Percentiles rank a stretch among this genome's conserved stretches.
Conservation (phyloP, 2,113 vertebrate genomes). For the Neoarius graeffei region DNA sequence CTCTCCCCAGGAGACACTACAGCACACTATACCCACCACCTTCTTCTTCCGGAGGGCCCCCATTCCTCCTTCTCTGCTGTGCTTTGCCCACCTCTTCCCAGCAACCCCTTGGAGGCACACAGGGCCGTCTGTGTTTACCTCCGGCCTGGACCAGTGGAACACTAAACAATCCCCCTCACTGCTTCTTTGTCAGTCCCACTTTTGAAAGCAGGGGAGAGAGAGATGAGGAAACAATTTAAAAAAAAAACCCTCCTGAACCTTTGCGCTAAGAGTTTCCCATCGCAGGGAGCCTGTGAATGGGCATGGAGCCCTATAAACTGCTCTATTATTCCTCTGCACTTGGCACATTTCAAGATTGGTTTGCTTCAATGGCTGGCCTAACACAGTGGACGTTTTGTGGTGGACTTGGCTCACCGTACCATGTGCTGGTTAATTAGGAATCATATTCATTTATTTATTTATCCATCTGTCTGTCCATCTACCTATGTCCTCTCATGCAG, state of each 20-base stretch:
- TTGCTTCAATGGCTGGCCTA: slow-evolving; percentile 69
- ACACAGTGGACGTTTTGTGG: slow-evolving; percentile 74
- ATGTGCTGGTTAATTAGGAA: slow-evolving; percentile 72
- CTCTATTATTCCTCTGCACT: slow-evolving; percentile 71
- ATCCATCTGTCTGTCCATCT: slow-evolving; percentile 45
- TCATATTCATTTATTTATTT: slow-evolving; percentile 50
- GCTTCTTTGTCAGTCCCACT: slow-evolving; percentile 73
- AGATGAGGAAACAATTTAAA: slow-evolving; percentile 73
- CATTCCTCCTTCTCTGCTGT: slow-evolving; percentile 60
- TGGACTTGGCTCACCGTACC: slow-evolving; percentile 65
- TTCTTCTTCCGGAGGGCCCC: slow-evolving; percentile 65
- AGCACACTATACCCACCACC: slow-evolving; percentile 58
- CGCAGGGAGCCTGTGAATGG: slow-evolving; percentile 74
- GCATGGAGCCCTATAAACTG: slow-evolving; percentile 75
- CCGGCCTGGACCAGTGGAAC: slow-evolving; percentile 69
- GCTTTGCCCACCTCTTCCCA: slow-evolving; percentile 51
- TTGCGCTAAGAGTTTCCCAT: slow-evolving; percentile 74
- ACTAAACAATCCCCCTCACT: slow-evolving; percentile 76
- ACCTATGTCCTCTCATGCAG: slow-evolving; percentile 25
- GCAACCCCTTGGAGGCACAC: slow-evolving; percentile 56
- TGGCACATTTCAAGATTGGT: slow-evolving; percentile 73
- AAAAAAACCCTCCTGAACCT: slow-evolving; percentile 68
- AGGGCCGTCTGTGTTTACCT: slow-evolving; percentile 70
- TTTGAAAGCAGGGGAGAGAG: slow-evolving; percentile 63
- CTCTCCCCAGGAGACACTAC: slow-evolving; percentile 62